These are phyloP conservation scores for Dendrolimus pini DNA, from an alignment of 2,888 invertebrate genomes.

Conservation along the genomic window DNA sequence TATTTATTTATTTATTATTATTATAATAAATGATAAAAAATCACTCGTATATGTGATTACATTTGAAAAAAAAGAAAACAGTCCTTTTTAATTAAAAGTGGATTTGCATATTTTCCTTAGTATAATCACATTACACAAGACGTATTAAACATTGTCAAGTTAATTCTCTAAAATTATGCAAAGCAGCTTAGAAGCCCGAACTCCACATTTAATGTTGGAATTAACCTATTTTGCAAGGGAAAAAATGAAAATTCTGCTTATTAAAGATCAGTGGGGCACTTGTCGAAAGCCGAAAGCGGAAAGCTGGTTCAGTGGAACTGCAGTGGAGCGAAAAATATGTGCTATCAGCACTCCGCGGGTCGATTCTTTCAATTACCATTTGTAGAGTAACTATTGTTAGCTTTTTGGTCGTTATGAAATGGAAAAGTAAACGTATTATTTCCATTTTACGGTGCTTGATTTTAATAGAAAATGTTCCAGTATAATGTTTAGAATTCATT, in stretches of 20 bases:
- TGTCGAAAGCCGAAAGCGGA: background rate
- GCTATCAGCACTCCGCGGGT: constrained; percentile 26
- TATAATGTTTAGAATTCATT: no score
- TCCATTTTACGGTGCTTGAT: no score
- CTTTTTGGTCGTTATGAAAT: constrained; percentile 28
- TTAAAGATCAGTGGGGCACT: background rate
- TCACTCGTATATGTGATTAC: no score
- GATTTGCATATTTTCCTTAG: background rate
- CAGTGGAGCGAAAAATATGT: constrained; percentile 27
- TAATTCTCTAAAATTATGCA: background rate
- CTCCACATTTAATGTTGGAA: background rate
- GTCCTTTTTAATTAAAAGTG: background rate
- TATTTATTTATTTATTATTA: no score
- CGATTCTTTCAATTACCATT: constrained; percentile 32
- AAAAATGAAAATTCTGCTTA: background rate
- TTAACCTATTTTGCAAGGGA: background rate
- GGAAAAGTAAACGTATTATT: constrained; percentile 1
- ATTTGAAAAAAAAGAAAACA: background rate
- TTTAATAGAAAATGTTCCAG: no score
- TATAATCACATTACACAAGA: background rate
- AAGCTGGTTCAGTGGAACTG: constrained; percentile 17
- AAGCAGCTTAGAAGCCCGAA: background rate
- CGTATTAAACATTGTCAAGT: background rate
- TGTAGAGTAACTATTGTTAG: constrained; percentile 22
- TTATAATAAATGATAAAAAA: no score